Evolutionary conservation across 2,113 vertebrate genomes (phyloP), one percentile per base, ranked within the genome.

Genomic region (Pantherophis guttatus): DNA sequence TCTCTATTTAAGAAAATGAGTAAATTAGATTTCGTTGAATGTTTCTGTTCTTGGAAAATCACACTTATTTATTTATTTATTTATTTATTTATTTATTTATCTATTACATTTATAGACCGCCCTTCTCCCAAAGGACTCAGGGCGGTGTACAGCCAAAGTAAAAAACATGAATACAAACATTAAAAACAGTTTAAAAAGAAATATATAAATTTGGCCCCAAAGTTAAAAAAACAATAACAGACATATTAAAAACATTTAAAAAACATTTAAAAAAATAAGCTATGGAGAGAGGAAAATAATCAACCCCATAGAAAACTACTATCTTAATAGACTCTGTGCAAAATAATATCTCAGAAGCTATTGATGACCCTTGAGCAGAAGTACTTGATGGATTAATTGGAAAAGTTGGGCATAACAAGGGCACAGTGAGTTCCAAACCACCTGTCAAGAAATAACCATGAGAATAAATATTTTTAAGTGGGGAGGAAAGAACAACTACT

Each of bases 381-480:
- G 62, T 1, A 2, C 6, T 3, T 50, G 19, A 1, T 0, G 1
- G 87, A 1, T 89, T 29, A 15, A 85, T 92, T 55, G 7, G 21
- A 33, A 87, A 87, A n/a, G 50, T 87, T 11, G 86, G 19, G 13
- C 11, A 8, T n/a, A 29, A 29, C 11, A 52, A n/a, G 81, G 92
- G 87, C 55, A 89, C 5, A 23, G 58, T 0, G 10, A 21, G 52
- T 86, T 91, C 90, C 24, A 91, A 93, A 15, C 23, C 95, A 94
- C 50, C 55, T 50, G 88, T 88, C 48, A 92, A 88, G 90, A 92
- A 88, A 44, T 93, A 90, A 92, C 5, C 48, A 0, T 0, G 86
- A 26, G 58, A 75, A 94, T 92, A 94, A 94, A 93, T 15, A 52
- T 54, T 90, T 91, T 81, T 21, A 92, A 33, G n/a, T 21, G 33